Evolutionary conservation across 2,888 invertebrate genomes (phyloP), one percentile per base, ranked within the genome.

Genomic region (Auanema sp.): DNA sequence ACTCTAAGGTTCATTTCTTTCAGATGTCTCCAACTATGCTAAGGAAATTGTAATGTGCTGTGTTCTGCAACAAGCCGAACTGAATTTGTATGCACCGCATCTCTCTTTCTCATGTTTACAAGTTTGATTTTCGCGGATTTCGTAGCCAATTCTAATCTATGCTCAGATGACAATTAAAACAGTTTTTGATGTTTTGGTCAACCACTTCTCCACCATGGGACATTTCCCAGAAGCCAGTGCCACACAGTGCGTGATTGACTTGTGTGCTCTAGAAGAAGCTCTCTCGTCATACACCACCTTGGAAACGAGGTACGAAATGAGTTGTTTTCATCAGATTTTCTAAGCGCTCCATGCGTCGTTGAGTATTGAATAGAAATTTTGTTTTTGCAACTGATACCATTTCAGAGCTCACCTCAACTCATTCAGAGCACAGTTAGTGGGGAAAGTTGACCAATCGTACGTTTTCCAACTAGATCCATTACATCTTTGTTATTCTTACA

Each of bases 1-100:
- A 24, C 33, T n/a, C n/a, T 33, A 33, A n/a, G 14, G 12, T 42
- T 51, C 14, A 41, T 16, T 16, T 12, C 18, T 65, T 69, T 55
- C 54, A 73, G 83, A 80, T 50, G 81, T 83, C 6, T 78, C 79
- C 2, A 76, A 79, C 59, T 84, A 72, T 64, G 73, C 82, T 16
- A 84, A 83, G 64, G 83, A 83, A 64, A 72, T 84, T 53, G 69
- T 83, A 50, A 75, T 84, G 70, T 77, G 81, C 56, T 72, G 78
- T 24, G 81, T 84, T 40, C 71, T 79, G 23, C 77, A 75, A 54
- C 75, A 75, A 63, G 77, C 83, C 21, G 83, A 83, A 60, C 68
- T 83, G 5, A 72, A 72, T 54, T 66, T 82, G 23, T 67, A 79
- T 52, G 72, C 80, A 10, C 80, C 83, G 3, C 79, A 78, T 44